Conservation (phyloP, 2,888 invertebrate species). For the Eilema sororculum region DNA sequence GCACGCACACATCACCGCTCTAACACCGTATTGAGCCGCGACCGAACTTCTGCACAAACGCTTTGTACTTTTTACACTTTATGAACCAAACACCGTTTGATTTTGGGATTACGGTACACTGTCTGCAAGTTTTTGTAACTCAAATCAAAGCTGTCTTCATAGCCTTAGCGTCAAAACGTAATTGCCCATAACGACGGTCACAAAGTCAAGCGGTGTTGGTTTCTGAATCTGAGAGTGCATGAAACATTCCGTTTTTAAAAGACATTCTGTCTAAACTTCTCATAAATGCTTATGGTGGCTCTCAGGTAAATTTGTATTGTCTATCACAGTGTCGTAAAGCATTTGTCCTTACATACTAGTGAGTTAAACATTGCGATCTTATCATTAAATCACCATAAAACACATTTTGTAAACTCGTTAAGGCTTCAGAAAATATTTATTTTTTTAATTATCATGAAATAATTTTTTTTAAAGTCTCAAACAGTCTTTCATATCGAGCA, state of each 20-base stretch:
- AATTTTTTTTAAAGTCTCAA: slow-evolving; percentile 76
- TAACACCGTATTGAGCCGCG: slow-evolving; percentile 69
- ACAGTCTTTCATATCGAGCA: slow-evolving; percentile 86
- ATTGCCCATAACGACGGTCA: slow-evolving; percentile 13
- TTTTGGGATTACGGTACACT: slow-evolving; percentile 28
- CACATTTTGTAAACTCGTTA: slow-evolving; percentile 81
- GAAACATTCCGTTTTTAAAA: slow-evolving; percentile 64
- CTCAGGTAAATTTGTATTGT: slow-evolving; percentile 81
- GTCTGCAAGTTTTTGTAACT: background rate
- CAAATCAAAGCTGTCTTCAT: background rate
- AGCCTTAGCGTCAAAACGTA: slow-evolving; percentile 5
- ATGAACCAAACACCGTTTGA: slow-evolving; percentile 55
- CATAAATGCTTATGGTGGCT: slow-evolving; percentile 77
- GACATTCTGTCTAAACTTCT: slow-evolving; percentile 60
- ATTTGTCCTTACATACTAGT: slow-evolving; percentile 86
- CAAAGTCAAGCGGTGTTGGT: slow-evolving; percentile 63
- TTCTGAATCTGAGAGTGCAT: slow-evolving; percentile 63
- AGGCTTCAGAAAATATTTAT: slow-evolving; percentile 83
- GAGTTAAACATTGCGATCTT: slow-evolving; percentile 84
- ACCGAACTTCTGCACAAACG: slow-evolving; percentile 84
- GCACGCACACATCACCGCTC: slow-evolving; percentile 59
- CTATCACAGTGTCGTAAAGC: slow-evolving; percentile 86
- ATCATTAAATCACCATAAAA: slow-evolving; percentile 84
- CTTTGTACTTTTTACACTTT: slow-evolving; percentile 78
- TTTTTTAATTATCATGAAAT: slow-evolving; percentile 73